A percentile compares a stretch with the other conserved stretches of the same genome.
Conservation (phyloP, 2,888 invertebrate species). For the Oegoconia quadripuncta region DNA sequence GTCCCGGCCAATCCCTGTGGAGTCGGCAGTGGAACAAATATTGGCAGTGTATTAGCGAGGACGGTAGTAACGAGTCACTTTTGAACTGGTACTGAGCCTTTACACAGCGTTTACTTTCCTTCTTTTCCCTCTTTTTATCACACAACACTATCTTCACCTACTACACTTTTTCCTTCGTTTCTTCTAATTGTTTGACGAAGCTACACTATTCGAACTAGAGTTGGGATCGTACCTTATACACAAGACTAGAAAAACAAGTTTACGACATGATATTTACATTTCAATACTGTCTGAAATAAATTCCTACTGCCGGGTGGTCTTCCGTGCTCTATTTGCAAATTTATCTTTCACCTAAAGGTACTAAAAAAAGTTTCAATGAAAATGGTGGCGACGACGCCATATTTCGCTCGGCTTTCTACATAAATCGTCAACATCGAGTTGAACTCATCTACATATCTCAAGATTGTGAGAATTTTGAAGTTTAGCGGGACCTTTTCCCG, state of each 20-base stretch:
- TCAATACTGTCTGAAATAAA: constrained; percentile 44
- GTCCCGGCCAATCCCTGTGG: constrained; percentile 42
- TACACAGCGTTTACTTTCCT: constrained; percentile 26
- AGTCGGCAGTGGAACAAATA: constrained; percentile 56
- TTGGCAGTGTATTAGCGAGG: constrained; percentile 64
- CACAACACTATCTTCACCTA: constrained; percentile 19
- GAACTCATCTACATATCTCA: constrained; percentile 64
- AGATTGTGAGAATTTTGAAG: constrained; percentile 32
- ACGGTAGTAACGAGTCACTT: constrained; percentile 56
- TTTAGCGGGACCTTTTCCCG: background rate
- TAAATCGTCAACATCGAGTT: constrained; percentile 62
- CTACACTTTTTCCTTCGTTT: constrained; percentile 11
- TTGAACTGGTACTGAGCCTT: constrained; percentile 28
- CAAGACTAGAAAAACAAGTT: constrained; percentile 36
- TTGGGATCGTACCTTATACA: background rate
- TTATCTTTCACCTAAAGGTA: constrained; percentile 62
- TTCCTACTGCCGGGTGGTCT: constrained; percentile 48
- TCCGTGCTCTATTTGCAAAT: constrained; percentile 56
- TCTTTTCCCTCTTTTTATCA: constrained; percentile 26
- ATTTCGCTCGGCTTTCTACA: constrained; percentile 66
- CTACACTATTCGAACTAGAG: background rate
- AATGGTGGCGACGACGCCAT: constrained; percentile 61
- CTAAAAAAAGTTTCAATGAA: constrained; percentile 68
- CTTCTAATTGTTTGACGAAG: constrained; percentile 1
- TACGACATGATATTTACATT: constrained; percentile 55